phyloP scores from a whole-genome alignment of 2,888 invertebrate species.

The Chymomyza caudatula region DNA sequence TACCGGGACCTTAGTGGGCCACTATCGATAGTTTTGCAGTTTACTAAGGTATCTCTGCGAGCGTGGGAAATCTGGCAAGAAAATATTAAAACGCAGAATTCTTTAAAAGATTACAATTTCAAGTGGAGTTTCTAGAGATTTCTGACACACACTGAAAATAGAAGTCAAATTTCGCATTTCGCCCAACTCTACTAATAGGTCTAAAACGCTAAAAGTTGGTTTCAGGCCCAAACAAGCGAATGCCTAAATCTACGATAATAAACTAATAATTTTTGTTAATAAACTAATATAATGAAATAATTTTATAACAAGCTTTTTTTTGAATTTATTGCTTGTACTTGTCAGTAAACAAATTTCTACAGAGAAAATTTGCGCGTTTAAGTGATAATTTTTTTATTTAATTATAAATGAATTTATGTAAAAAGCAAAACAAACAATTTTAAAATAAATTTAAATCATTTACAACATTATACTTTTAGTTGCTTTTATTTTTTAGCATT shows the following conservation, averaged over 20 bases:
- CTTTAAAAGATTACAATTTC: too few relatives aligned
- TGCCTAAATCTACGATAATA: slow-evolving; percentile 10
- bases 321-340: slow-evolving; percentile 13
- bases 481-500: slow-evolving; percentile 26
- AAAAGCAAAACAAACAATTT: slow-evolving; percentile 41
- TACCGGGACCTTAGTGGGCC: too few relatives aligned
- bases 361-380: slow-evolving; percentile 40
- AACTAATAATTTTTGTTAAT: slow-evolving; percentile 28
- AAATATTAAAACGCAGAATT: too few relatives aligned
- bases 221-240: slow-evolving; percentile 14
- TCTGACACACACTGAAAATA: too few relatives aligned
- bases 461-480: slow-evolving; percentile 36
- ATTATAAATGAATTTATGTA: slow-evolving; percentile 65
- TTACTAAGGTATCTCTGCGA: too few relatives aligned
- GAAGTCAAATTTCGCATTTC: too few relatives aligned
- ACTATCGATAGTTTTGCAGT: too few relatives aligned
- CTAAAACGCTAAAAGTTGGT: slow-evolving; percentile 9
- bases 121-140: too few relatives aligned
- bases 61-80: too few relatives aligned
- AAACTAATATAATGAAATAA: slow-evolving; percentile 16
- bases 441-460: slow-evolving; percentile 52
- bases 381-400: slow-evolving; percentile 58
- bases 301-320: slow-evolving; percentile 14
- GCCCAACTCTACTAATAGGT: slow-evolving; percentile 8
- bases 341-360: slow-evolving; percentile 4